These are phyloP conservation scores for Xestia sexstrigata DNA, from an alignment of 2,888 invertebrate genomes.

Conservation along the genomic window DNA sequence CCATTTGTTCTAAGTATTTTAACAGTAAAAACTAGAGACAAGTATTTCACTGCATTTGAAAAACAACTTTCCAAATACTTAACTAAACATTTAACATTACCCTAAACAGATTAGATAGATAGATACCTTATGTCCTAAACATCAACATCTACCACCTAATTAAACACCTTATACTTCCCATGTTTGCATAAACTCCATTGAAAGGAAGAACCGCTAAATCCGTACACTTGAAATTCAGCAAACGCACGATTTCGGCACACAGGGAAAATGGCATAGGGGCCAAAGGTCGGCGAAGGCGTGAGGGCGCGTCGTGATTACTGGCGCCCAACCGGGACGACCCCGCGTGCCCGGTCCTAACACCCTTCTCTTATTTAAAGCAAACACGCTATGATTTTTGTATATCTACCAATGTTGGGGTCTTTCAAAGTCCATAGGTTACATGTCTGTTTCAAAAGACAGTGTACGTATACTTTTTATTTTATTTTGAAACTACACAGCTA, in stretches of 20 bases:
- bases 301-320: slow-evolving; percentile 85
- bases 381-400: slow-evolving; percentile 56
- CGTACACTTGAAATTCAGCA: slow-evolving; percentile 81
- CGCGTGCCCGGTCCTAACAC: slow-evolving; percentile 63
- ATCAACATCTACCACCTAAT: neutral
- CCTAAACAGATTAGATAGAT: neutral
- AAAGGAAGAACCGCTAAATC: slow-evolving; percentile 73
- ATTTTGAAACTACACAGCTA: neutral
- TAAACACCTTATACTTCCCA: slow-evolving; percentile 8
- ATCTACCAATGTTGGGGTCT: slow-evolving; percentile 26
- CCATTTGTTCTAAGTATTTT: neutral
- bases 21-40: neutral
- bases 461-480: neutral
- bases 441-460: slow-evolving; percentile 17
- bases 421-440: slow-evolving; percentile 31
- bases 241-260: slow-evolving; percentile 73
- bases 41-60: neutral
- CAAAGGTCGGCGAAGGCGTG: slow-evolving; percentile 77
- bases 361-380: slow-evolving; percentile 64
- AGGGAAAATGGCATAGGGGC: slow-evolving; percentile 64
- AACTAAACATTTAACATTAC: neutral
- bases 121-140: neutral
- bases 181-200: slow-evolving; percentile 52
- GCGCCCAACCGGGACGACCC: slow-evolving; percentile 84
- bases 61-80: neutral